phyloP scores from a whole-genome alignment of 2,797 vertebrate species.

The Acanthiza pusilla region DNA sequence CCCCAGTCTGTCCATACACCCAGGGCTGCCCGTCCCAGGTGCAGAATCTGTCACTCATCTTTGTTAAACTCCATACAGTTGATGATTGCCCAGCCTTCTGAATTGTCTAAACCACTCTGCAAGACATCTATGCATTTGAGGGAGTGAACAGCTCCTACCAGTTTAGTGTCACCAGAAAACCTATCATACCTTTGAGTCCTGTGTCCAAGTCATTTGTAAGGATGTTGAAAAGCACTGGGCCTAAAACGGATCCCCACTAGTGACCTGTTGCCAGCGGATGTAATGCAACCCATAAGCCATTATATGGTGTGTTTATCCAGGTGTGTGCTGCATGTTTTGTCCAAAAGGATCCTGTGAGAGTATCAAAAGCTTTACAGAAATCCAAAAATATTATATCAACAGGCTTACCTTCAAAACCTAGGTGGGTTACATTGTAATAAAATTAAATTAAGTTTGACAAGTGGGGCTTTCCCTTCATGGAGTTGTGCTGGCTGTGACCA shows the following conservation, averaged over 20 bases:
- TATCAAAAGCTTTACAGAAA: not conserved
- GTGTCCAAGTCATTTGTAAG: not conserved
- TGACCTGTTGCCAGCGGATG: not conserved
- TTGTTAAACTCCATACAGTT: not conserved
- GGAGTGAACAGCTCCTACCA: not conserved
- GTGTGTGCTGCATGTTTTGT: not conserved
- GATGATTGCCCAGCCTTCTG: not conserved
- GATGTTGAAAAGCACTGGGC: not conserved
- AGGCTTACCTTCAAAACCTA: not conserved
- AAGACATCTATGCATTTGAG: not conserved
- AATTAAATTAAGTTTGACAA: not conserved
- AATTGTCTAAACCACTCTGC: not conserved
- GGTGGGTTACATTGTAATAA: not conserved
- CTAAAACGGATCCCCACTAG: not conserved
- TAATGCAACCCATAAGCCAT: not conserved
- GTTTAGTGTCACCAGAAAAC: not conserved
- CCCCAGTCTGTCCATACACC: not conserved
- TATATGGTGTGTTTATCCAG: not conserved
- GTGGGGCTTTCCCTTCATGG: not conserved
- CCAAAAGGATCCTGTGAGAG: not conserved
- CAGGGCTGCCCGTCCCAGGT: no score
- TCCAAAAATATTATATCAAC: not conserved
- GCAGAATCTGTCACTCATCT: not conserved
- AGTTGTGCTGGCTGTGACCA: not conserved
- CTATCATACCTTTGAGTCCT: not conserved